Base-by-base conservation (phyloP, 2,888 invertebrate species). In the Lagria hirta region DNA sequence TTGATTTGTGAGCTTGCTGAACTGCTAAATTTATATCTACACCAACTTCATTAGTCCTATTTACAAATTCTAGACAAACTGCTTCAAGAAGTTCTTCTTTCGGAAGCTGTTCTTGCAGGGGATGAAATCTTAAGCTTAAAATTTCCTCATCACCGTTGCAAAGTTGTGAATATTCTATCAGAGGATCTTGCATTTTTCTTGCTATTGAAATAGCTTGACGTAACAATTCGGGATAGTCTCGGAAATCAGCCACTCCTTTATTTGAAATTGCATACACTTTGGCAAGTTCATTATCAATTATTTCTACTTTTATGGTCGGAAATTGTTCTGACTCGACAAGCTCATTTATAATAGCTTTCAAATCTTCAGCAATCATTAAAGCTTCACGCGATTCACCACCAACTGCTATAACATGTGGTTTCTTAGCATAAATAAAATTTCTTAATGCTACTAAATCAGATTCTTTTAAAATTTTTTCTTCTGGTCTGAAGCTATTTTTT, bases 81-180 rank as follows among this genome's bases (percentile, higher is more conserved):
- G 87, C 86, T 60, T 91, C 89, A 2, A 92, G 70, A 26, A 98
- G 73, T 34, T 91, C 89, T 42, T 97, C 96, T 64, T 91, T 91
- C 1, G 82, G 70, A 43, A 89, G 70, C 62, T 88, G 86, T 64
- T 88, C 88, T 70, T 88, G 84, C 27, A 97, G 70, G 0, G 90
- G 80, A 70, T 99, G 96, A 66, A 91, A 96, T 37, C 92, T 81
- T 15, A 99, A 79, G 65, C 96, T 96, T 10, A 99, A 74, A 52
- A 99, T 91, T 76, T 99, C 99, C 53, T 98, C 96, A 63, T 99
- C 98, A 0, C 87, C 82, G 3, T 94, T 95, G 69, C 96, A 98
- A 0, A 99, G 75, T 65, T 98, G 97, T 0, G 95, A 90, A 69
- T 92, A 96, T 70, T 99, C 99, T 49, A 96, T 82, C 0, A 99